Evolutionary conservation across 2,113 vertebrate genomes (phyloP).

Genomic region (Cygnus buccinator): DNA sequence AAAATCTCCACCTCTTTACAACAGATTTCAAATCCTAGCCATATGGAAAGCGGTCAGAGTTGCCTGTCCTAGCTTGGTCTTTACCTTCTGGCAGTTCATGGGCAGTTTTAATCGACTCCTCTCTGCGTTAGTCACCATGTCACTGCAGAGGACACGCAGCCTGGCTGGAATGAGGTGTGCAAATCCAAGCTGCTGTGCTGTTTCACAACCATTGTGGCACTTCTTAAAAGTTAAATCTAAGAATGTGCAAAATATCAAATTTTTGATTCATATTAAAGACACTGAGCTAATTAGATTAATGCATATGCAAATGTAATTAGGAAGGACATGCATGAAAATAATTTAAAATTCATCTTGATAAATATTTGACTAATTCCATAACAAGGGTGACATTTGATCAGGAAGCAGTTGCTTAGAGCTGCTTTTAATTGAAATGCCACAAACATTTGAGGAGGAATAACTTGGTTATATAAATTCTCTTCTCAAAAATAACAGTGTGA

Average conservation of each 20-base stretch:
- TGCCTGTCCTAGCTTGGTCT: rapidly evolving
- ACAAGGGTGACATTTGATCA: constrained; percentile 35
- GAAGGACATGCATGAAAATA: not conserved
- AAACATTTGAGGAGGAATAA: not conserved
- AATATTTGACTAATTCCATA: constrained; percentile 37
- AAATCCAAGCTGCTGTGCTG: not conserved
- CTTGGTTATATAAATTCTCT: not conserved
- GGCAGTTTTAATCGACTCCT: not conserved
- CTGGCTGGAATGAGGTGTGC: not conserved
- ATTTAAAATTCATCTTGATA: not conserved
- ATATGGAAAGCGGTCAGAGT: rapidly evolving
- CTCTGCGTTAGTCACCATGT: rapidly evolving
- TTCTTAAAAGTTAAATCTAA: not conserved
- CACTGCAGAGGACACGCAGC: not conserved
- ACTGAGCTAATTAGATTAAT: not conserved
- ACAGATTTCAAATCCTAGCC: not conserved
- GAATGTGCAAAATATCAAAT: not conserved
- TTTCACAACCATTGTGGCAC: not conserved
- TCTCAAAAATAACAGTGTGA: not conserved
- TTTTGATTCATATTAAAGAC: not conserved
- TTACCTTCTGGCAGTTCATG: not conserved
- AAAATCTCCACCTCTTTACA: not conserved
- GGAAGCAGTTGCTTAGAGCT: not conserved
- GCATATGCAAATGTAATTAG: constrained; percentile 52
- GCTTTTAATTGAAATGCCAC: not conserved